Evolutionary conservation across 35 echinoderm and acorn worm species (phyloP), one percentile per base, ranked within the genome.

Genomic region (Heliocidaris erythrogramma): DNA sequence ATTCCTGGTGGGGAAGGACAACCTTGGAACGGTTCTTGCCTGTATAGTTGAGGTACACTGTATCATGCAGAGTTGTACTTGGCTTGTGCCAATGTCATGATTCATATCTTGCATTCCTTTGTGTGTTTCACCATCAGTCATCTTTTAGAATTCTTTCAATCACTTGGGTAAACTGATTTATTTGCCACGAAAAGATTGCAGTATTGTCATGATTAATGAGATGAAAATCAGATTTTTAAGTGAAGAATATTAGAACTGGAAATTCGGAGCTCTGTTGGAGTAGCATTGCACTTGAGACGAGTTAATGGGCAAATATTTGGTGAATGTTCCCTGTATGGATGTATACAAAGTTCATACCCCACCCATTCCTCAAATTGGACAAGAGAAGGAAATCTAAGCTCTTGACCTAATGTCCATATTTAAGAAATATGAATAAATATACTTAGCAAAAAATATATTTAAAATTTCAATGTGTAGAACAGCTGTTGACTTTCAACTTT

Each of bases 261-360:
- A 27, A 78, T 78, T 18, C 27, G 18, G 27, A 78, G 21, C 49
- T 69, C 14, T 69, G 24, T 21, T 69, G 17, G 65, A 78, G 65
- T 78, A 69, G 18, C n/a, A n/a, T 78, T 78, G 65, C 65, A 78
- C 65, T 78, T 78, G 65, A 78, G 14, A 78, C 65, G 7, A n/a
- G 65, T n/a, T 78, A 78, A 78, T 78, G 65, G 65, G 65, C 65
- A 78, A 78, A 78, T 78, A 78, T 78, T 78, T 78, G 65, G 65
- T 27, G 21, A 27, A 78, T 78, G 65, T n/a, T 78, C 65, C 65
- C 65, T 5, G 27, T 78, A 24, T 42, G 0, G 35, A 42, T 78
- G 21, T 27, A 21, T 78, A 24, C n/a, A 27, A 78, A 78, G 17
- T 78, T 78, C 65, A 78, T 78, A 78, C 65, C 27, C 21, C 65